These are phyloP conservation scores for Cyaniris semiargus DNA, from an alignment of 2,888 invertebrate genomes.

Conservation along the genomic window DNA sequence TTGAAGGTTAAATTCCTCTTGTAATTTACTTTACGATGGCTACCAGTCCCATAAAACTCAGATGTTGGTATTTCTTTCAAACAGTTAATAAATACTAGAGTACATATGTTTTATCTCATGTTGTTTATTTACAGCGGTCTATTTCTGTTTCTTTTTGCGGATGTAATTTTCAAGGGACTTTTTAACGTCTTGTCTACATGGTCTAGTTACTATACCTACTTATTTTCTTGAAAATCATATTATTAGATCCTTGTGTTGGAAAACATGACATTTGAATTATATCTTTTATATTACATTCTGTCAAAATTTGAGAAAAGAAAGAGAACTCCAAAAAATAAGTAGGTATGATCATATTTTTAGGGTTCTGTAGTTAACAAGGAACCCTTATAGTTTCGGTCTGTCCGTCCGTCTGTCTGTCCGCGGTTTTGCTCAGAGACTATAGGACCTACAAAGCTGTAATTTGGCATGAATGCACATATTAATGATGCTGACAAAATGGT, in stretches of 20 bases:
- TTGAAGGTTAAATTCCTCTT: not conserved
- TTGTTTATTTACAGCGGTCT: constrained; percentile 39
- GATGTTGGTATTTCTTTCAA: not conserved
- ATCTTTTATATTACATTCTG: no score
- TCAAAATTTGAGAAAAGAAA: no score
- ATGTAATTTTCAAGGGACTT: constrained; percentile 24
- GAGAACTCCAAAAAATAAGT: not conserved
- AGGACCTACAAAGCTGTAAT: no score
- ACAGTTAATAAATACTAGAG: constrained; percentile 27
- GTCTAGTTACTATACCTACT: not conserved
- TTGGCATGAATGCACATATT: no score
- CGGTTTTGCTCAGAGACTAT: no score
- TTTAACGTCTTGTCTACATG: not conserved
- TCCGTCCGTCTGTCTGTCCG: no score
- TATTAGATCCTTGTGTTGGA: not conserved
- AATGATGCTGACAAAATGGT: no score
- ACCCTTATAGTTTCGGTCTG: no score
- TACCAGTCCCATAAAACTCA: constrained; percentile 16
- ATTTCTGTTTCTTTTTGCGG: constrained; percentile 36
- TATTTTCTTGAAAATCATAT: not conserved
- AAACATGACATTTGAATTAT: not conserved
- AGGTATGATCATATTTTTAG: not conserved
- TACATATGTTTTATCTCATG: constrained; percentile 39
- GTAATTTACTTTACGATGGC: constrained; percentile 33
- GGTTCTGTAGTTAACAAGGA: no score